Percentiles rank a stretch among this genome's conserved stretches.
Evolutionary conservation across 1,140 invertebrate genomes (phyloP).

Genomic region (Megathymus violae): DNA sequence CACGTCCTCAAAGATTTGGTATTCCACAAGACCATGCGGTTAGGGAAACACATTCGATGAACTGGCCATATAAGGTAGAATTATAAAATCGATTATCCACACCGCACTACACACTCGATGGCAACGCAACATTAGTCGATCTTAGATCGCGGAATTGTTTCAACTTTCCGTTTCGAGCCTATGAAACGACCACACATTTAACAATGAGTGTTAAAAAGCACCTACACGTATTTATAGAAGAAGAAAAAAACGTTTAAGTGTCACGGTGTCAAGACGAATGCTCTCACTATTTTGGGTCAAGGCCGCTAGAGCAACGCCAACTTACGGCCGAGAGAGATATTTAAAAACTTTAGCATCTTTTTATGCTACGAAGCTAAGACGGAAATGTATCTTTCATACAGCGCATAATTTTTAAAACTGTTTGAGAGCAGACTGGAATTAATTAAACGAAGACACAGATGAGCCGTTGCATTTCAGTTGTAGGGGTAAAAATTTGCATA

Average conservation of each 20-base stretch:
- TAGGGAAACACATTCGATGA: not conserved
- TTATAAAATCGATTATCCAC: not conserved
- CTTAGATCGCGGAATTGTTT: not conserved
- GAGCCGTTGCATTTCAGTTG: too few relatives aligned
- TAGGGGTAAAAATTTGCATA: too few relatives aligned
- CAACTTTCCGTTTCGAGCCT: slow-evolving; percentile 1
- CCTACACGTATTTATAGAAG: slow-evolving; percentile 14
- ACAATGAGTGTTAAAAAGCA: slow-evolving; percentile 3
- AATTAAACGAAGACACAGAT: too few relatives aligned
- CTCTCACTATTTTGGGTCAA: slow-evolving; percentile 77
- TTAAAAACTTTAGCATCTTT: slow-evolving; percentile 33
- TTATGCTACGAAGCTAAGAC: slow-evolving; percentile 18
- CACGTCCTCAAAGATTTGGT: too few relatives aligned
- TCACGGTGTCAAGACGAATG: slow-evolving; percentile 69
- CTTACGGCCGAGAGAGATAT: slow-evolving; percentile 42
- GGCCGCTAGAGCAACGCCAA: slow-evolving; percentile 53
- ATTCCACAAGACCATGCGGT: not conserved
- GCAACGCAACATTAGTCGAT: too few relatives aligned
- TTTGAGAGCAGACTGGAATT: too few relatives aligned
- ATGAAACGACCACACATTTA: slow-evolving; percentile 1
- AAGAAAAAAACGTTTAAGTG: slow-evolving; percentile 41
- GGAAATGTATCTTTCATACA: slow-evolving; percentile 1
- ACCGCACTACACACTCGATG: too few relatives aligned
- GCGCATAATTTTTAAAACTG: too few relatives aligned
- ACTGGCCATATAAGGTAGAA: not conserved